phyloP scores from a whole-genome alignment of 2,888 invertebrate species.

The Eurytoma adleriae region DNA sequence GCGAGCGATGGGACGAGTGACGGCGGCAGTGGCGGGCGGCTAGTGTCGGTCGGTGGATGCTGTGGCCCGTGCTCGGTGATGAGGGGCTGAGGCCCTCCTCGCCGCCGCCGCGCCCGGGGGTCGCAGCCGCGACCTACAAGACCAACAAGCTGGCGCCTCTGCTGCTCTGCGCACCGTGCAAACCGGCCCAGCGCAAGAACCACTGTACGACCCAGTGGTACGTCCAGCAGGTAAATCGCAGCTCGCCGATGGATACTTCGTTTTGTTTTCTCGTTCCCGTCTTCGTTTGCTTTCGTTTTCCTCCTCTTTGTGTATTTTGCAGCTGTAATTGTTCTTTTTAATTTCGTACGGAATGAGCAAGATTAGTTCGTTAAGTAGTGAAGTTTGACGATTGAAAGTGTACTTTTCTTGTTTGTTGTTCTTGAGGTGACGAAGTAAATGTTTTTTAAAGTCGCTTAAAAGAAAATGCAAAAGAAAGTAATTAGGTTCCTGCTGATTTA shows the following conservation, averaged over 20 bases:
- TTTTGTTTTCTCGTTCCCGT: constrained; percentile 1
- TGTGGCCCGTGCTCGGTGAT: constrained; percentile 75
- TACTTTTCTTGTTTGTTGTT: no score
- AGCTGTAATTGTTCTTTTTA: neutral
- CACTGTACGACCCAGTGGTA: constrained; percentile 75
- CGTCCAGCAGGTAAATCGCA: constrained; percentile 74
- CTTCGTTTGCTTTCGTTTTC: neutral
- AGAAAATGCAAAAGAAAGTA: no score
- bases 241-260: neutral
- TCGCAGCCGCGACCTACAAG: constrained; percentile 54
- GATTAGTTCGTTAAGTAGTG: no score
- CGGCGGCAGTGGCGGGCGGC: constrained; percentile 8
- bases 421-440: no score
- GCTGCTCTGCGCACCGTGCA: constrained; percentile 73
- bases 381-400: no score
- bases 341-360: neutral
- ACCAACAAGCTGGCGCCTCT: constrained; percentile 71
- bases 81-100: constrained; percentile 74
- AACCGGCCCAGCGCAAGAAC: constrained; percentile 71
- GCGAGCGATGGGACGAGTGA: constrained; percentile 1
- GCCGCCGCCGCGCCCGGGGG: constrained; percentile 65
- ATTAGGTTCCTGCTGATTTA: no score
- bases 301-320: neutral
- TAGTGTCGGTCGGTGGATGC: constrained; percentile 69
- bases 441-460: no score